These are phyloP conservation scores for Eupristina koningsbergeri DNA, from an alignment of 1,140 invertebrate species.

Conservation along the genomic window DNA sequence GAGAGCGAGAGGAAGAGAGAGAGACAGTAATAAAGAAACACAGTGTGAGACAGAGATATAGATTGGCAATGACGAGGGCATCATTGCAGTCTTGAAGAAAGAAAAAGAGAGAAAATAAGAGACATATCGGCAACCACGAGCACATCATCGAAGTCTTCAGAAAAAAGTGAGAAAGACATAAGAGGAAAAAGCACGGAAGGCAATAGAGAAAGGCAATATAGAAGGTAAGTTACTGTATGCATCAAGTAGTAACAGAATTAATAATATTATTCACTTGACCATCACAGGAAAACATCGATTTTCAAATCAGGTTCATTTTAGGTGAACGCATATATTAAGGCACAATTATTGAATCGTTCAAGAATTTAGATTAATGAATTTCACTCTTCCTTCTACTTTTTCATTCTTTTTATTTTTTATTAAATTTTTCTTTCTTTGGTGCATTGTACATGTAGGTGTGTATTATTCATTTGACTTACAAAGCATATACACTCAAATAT, in stretches of 20 bases:
- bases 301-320: conserved; percentile 47
- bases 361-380: conserved; percentile 18
- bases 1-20: too few species aligned
- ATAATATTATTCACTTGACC: conserved; percentile 36
- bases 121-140: background rate
- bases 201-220: conserved; percentile 23
- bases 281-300: conserved; percentile 46
- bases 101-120: background rate
- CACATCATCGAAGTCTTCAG: background rate
- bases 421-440: too few species aligned
- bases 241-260: conserved; percentile 31
- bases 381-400: background rate
- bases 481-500: conserved; percentile 25
- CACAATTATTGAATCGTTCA: conserved; percentile 18
- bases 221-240: conserved; percentile 22
- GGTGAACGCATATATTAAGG: conserved; percentile 15
- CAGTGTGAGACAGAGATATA: too few species aligned
- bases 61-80: too few species aligned
- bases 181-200: conserved; percentile 7
- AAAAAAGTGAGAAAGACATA: conserved; percentile 20
- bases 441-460: conserved; percentile 9
- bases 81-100: too few species aligned
- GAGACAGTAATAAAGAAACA: too few species aligned
- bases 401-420: background rate
- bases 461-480: conserved; percentile 27